Evolutionary conservation across 1,140 invertebrate species (phyloP).

Genomic region (Kradibia gibbosae): DNA sequence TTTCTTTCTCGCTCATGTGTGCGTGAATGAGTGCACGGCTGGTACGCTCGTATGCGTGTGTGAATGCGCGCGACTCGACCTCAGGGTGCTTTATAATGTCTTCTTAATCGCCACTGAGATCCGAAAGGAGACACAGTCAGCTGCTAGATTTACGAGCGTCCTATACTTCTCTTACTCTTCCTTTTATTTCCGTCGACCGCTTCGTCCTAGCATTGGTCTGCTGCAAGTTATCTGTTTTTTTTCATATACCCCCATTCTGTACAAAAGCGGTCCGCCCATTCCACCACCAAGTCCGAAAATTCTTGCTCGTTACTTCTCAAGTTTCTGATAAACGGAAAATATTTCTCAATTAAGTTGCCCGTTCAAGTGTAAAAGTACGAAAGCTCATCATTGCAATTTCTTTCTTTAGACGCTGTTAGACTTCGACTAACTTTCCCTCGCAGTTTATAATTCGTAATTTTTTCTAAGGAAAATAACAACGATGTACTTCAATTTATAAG

Average conservation of each 20-base stretch:
- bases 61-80: too few species aligned
- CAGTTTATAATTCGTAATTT: neutral
- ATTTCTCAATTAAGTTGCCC: slow-evolving; percentile 42
- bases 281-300: slow-evolving; percentile 13
- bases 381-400: neutral
- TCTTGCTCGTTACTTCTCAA: slow-evolving; percentile 5
- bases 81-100: slow-evolving; percentile 49
- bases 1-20: neutral
- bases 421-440: neutral
- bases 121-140: slow-evolving; percentile 44
- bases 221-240: slow-evolving; percentile 1
- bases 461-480: too few species aligned
- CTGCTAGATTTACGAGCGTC: slow-evolving; percentile 47
- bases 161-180: neutral
- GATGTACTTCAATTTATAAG: too few species aligned
- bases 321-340: slow-evolving; percentile 38
- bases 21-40: too few species aligned
- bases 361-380: slow-evolving; percentile 3
- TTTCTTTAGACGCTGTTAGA: neutral
- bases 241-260: too few species aligned
- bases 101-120: slow-evolving; percentile 51
- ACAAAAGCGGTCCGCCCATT: too few species aligned
- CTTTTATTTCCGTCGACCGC: neutral
- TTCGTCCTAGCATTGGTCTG: neutral
- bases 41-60: too few species aligned